Base-by-base conservation (phyloP, 2,888 invertebrate species). In the Drosophila bunnanda region DNA sequence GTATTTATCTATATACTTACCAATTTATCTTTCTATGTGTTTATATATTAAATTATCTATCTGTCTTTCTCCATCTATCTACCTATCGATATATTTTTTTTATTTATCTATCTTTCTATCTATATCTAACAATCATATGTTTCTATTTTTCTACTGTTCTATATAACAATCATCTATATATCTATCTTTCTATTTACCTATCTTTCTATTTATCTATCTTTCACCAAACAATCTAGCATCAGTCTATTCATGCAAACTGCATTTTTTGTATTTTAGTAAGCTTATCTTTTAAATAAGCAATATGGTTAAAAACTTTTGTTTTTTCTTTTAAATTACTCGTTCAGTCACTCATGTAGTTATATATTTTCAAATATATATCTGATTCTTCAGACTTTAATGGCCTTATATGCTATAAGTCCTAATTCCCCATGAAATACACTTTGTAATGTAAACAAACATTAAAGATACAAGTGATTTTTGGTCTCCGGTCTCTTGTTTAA, bases 401-500 rank as follows among this genome's bases (percentile, higher is more conserved):
- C 17, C 55, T 39, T 52, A 52, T 53, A 44, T 36, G 38, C 30
- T 38, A 36, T 30, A 44, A 28, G 12, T 7, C 22, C 15, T 12
- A 15, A 17, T 22, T 50, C 10, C 38, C 41, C 38, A 70, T 58
- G 52, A 32, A 52, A 52, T 58, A 53, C 39, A 30, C 38, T 36
- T 64, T 39, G 55, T 62, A 71, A 62, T 56, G 38, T 28, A 12
- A 36, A 30, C 5, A 34, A 17, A 15, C 32, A 57, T 57, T 34
- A 44, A 61, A 30, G 30, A 30, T 8, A 30, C 32, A 10, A 32
- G 55, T 36, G 13, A 56, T 38, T 69, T 70, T 59, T 10, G 32
- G 22, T 6, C 39, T 50, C 2, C 15, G 50, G 22, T 25, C 17
- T 20, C 10, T 9, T 28, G 12, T 28, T 38, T 34, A 64, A 20